These are phyloP conservation scores for Tenthredo livida DNA, from an alignment of 2,888 invertebrate genomes.

Conservation along the genomic window DNA sequence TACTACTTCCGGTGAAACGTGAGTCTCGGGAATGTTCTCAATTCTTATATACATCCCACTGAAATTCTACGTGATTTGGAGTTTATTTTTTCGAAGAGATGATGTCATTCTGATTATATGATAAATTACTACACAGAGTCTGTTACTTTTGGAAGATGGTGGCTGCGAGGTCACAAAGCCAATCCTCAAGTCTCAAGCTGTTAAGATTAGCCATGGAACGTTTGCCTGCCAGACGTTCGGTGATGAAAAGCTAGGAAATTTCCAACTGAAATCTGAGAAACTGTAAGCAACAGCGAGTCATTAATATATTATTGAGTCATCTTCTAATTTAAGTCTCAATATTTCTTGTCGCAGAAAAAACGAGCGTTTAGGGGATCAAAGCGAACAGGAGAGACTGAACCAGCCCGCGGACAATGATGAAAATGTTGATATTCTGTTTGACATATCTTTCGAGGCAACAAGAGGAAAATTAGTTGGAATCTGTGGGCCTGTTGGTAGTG, in stretches of 20 bases:
- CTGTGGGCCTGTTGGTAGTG: constrained; percentile 81
- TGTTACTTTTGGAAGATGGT: constrained; percentile 78
- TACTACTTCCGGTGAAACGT: not conserved
- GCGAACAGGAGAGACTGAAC: constrained; percentile 58
- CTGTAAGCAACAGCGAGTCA: not conserved
- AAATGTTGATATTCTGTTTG: constrained; percentile 64
- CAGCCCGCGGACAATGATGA: constrained; percentile 1
- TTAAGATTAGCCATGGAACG: constrained; percentile 79
- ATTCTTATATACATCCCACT: not conserved
- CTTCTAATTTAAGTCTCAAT: not conserved
- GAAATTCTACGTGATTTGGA: not conserved
- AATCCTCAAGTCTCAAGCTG: constrained; percentile 77
- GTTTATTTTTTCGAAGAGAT: not conserved
- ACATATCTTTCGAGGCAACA: constrained; percentile 71
- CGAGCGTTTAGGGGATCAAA: not conserved
- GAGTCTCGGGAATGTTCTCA: not conserved
- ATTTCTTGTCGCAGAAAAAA: constrained; percentile 11
- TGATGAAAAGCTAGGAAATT: not conserved
- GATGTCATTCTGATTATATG: not conserved
- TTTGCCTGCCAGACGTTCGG: constrained; percentile 75
- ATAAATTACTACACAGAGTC: constrained; percentile 67
- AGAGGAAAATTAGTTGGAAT: constrained; percentile 81
- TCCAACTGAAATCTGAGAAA: not conserved
- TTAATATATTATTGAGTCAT: not conserved
- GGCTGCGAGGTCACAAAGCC: constrained; percentile 76